Percentiles rank a stretch among this genome's conserved stretches.
Conservation (phyloP, 2,797 vertebrate species). For the Notoglanidium macrostoma region DNA sequence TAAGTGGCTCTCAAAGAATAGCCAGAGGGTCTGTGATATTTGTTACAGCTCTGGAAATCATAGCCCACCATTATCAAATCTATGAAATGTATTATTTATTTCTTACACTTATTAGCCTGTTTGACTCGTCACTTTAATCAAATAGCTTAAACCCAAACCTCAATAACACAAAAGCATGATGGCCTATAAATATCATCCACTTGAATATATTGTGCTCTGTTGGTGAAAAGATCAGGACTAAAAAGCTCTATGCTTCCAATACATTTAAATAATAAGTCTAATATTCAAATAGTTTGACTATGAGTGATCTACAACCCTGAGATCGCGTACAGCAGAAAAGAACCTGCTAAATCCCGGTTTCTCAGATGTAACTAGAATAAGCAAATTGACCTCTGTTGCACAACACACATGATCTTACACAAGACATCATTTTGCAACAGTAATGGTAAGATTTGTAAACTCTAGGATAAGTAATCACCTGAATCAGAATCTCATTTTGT, state of each 20-base stretch:
- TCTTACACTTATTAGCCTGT: background rate
- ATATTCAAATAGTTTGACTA: background rate
- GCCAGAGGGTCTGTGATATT: background rate
- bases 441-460: background rate
- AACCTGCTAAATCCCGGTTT: background rate
- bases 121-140: background rate
- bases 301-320: too few species aligned
- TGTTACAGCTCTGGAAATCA: background rate
- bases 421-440: background rate
- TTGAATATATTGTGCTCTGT: background rate
- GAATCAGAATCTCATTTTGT: conserved; percentile 6
- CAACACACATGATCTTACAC: background rate
- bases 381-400: background rate
- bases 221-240: background rate
- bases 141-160: background rate
- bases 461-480: background rate
- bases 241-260: background rate
- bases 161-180: background rate
- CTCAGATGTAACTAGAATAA: background rate
- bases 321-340: too few species aligned
- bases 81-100: background rate
- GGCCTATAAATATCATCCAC: background rate
- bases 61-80: background rate
- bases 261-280: background rate
- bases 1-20: background rate